Evolutionary conservation across 2,113 vertebrate genomes (phyloP).

Genomic region (Scytalopus superciliaris): DNA sequence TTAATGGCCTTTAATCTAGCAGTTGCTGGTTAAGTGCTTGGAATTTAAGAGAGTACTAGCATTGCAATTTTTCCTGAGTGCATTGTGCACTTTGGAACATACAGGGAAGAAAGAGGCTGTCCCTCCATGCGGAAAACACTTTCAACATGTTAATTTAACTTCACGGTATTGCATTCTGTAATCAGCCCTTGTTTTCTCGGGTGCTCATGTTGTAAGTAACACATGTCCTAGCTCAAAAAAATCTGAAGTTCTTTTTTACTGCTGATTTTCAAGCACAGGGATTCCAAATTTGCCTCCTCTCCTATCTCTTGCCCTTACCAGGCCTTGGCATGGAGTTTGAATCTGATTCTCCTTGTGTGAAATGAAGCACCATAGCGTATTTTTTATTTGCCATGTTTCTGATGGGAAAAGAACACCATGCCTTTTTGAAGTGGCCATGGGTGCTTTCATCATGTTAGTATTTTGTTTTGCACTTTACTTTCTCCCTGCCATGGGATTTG

Average conservation of each 20-base stretch:
- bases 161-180: not conserved
- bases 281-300: not conserved
- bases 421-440: not conserved
- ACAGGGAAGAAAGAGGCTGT: not conserved
- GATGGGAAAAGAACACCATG: rapidly evolving
- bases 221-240: not conserved
- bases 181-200: not conserved
- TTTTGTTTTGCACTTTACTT: not conserved
- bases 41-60: not conserved
- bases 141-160: not conserved
- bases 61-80: not conserved
- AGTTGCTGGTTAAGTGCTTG: not conserved
- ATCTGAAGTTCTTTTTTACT: not conserved
- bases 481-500: not conserved
- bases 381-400: not conserved
- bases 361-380: rapidly evolving
- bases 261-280: not conserved
- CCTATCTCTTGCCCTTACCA: not conserved
- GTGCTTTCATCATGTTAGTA: rapidly evolving
- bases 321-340: not conserved
- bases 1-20: not conserved
- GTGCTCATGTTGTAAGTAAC: not conserved
- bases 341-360: not conserved
- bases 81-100: not conserved
- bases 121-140: not conserved